These are phyloP conservation scores for Acipenser transmontanus DNA, from an alignment of 2,797 vertebrate species.

Conservation along the genomic window DNA sequence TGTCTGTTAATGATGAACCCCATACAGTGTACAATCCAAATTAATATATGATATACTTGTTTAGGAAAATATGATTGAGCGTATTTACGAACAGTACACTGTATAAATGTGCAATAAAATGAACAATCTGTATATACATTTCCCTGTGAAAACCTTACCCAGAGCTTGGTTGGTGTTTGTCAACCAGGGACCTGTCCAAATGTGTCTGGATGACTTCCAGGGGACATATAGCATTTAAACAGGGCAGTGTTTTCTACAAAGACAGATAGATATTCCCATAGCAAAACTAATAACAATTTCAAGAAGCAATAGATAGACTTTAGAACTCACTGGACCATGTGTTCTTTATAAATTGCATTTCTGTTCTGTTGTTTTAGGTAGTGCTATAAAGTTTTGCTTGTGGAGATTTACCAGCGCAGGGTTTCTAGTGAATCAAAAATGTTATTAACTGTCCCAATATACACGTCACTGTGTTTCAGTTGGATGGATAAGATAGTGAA, in stretches of 20 bases:
- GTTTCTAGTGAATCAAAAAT: constrained; percentile 5
- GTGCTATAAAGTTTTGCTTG: background rate
- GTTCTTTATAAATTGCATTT: background rate
- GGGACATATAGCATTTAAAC: background rate
- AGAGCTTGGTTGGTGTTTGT: too few relatives aligned
- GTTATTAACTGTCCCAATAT: constrained; percentile 10
- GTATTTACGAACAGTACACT: constrained; percentile 27
- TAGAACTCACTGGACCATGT: background rate
- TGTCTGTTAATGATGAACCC: too few relatives aligned
- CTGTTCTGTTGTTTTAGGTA: background rate
- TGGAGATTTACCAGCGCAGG: background rate
- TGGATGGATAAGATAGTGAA: constrained; percentile 18
- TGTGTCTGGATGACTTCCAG: background rate
- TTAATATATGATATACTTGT: too few relatives aligned
- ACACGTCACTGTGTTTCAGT: constrained; percentile 18
- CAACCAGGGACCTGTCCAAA: too few relatives aligned
- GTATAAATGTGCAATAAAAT: constrained; percentile 32
- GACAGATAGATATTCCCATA: background rate
- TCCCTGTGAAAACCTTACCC: too few relatives aligned
- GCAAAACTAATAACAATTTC: background rate
- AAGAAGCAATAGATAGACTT: constrained; percentile 10
- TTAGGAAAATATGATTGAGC: too few relatives aligned
- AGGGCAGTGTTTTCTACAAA: background rate
- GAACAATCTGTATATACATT: too few relatives aligned
- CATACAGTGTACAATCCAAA: too few relatives aligned